These are phyloP conservation scores for Pangasianodon hypophthalmus DNA, from an alignment of 2,113 vertebrate genomes.

Conservation along the genomic window DNA sequence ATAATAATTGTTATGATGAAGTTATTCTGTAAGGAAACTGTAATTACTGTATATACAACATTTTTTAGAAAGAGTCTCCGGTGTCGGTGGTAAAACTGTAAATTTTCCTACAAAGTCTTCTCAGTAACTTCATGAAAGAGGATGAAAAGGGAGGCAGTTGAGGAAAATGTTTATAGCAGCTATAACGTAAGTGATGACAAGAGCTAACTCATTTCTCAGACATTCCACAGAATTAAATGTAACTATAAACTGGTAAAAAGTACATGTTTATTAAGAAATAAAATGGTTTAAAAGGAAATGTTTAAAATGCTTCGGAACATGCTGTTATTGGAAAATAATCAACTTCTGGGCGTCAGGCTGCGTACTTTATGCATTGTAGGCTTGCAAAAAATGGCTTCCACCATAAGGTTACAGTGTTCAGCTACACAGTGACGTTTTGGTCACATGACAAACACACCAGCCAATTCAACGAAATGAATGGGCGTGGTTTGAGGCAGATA, in stretches of 20 bases:
- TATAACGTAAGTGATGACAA: not conserved
- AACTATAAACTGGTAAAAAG: not conserved
- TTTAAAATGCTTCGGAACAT: too few species aligned
- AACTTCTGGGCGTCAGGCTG: too few species aligned
- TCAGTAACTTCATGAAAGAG: not conserved
- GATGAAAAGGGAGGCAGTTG: not conserved
- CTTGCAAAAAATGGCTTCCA: too few species aligned
- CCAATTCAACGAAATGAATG: not conserved
- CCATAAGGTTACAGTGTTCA: too few species aligned
- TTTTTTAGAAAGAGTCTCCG: not conserved
- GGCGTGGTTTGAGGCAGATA: not conserved
- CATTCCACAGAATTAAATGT: not conserved
- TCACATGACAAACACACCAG: not conserved
- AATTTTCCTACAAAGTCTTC: not conserved
- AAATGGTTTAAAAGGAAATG: not conserved
- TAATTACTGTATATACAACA: not conserved
- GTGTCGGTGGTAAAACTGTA: not conserved
- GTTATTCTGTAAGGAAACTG: not conserved
- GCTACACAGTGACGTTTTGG: too few species aligned
- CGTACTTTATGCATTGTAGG: too few species aligned
- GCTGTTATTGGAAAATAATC: not conserved
- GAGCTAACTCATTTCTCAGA: not conserved
- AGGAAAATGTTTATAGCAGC: not conserved
- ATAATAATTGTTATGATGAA: not conserved
- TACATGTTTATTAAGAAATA: not conserved